phyloP scores from a whole-genome alignment of 2,113 vertebrate species.

The Eurystomus gularis region DNA sequence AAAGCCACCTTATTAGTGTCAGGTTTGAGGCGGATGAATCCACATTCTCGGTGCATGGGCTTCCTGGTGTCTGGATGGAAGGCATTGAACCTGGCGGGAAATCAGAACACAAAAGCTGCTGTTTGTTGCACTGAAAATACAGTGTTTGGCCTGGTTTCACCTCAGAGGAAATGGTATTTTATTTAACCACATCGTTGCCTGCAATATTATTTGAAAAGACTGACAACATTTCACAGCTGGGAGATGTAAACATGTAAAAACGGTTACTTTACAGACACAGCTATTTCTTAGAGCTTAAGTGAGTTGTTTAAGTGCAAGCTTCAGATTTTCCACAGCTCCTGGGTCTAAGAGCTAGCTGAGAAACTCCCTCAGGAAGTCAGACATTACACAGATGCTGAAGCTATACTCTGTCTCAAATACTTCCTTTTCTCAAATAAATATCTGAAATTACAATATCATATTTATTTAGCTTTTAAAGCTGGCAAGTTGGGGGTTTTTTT shows the following conservation, averaged over 20 bases:
- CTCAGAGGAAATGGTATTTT: neutral
- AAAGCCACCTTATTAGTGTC: slow-evolving; percentile 93
- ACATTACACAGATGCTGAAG: neutral
- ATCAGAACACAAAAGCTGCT: neutral
- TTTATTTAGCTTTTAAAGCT: neutral
- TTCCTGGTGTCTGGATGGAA: slow-evolving; percentile 88
- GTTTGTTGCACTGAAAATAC: neutral
- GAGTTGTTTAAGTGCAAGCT: neutral
- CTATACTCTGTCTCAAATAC: neutral
- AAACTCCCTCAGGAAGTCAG: neutral
- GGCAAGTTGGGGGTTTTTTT: neutral
- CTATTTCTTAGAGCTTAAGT: neutral
- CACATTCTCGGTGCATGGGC: slow-evolving; percentile 91
- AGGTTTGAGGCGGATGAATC: slow-evolving; percentile 91
- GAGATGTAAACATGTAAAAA: neutral
- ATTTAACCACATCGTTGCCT: neutral
- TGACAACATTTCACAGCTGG: rapidly evolving
- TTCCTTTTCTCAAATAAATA: neutral
- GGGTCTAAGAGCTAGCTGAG: neutral
- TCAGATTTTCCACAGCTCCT: neutral
- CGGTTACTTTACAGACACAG: neutral
- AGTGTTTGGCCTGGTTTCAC: neutral
- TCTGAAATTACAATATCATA: neutral
- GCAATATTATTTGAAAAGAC: neutral
- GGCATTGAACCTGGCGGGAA: slow-evolving; percentile 85